A percentile compares a stretch with the other conserved stretches of the same genome.
Conservation (phyloP, 2,113 vertebrate genomes). For the Tympanuchus pallidicinctus region DNA sequence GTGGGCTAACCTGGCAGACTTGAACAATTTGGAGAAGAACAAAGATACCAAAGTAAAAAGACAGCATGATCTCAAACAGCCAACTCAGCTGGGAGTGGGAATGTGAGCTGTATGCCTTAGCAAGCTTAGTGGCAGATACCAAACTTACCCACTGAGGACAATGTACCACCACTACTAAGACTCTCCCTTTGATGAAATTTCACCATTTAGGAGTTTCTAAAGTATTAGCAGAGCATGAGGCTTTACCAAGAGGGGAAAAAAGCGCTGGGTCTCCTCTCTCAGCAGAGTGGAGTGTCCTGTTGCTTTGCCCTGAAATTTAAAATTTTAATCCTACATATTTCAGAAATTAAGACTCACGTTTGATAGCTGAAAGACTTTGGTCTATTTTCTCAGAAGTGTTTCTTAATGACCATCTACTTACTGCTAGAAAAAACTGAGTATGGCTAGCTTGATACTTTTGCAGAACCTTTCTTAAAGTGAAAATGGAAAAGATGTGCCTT, state of each 20-base stretch:
- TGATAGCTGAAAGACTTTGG: not conserved
- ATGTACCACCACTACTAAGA: not conserved
- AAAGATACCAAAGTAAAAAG: not conserved
- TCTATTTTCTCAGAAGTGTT: not conserved
- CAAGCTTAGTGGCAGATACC: fast-evolving
- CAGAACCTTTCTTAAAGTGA: not conserved
- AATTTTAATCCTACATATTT: not conserved
- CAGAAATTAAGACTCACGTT: not conserved
- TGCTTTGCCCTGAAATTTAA: not conserved
- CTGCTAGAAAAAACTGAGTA: not conserved
- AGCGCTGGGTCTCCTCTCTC: not conserved
- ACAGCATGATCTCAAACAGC: fast-evolving
- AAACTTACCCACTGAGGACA: not conserved
- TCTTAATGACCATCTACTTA: not conserved
- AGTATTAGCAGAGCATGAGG: not conserved
- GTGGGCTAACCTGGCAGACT: not conserved
- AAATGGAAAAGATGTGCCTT: not conserved
- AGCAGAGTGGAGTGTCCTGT: not conserved
- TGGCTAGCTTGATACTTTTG: not conserved
- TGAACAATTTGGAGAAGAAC: not conserved
- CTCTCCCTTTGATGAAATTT: not conserved
- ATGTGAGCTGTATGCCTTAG: not conserved
- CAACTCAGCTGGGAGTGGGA: not conserved
- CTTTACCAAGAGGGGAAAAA: fast-evolving
- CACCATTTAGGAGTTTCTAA: not conserved